Percentiles rank a stretch among this genome's conserved stretches.
Evolutionary conservation across 2,113 vertebrate genomes (phyloP).

Genomic region (Lophochroa leadbeateri): DNA sequence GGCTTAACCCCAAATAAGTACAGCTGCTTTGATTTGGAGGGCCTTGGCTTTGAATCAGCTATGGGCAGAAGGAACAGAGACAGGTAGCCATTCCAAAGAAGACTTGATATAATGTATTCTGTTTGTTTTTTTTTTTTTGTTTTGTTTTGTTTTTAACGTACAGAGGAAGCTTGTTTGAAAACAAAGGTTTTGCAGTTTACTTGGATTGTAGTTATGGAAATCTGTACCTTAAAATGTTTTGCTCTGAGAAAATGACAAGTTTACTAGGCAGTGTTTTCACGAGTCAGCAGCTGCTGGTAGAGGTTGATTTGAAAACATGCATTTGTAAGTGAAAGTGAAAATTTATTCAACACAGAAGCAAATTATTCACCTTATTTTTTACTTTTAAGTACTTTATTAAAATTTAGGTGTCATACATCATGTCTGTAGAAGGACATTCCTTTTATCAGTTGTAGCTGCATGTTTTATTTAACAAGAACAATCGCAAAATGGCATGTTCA

Average conservation of each 20-base stretch:
- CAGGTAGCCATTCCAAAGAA: neutral
- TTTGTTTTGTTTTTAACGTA: neutral
- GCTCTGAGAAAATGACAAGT: neutral
- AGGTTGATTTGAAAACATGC: neutral
- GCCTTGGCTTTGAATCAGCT: neutral
- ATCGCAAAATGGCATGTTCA: slow-evolving; percentile 5
- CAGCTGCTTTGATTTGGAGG: neutral
- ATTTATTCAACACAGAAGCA: neutral
- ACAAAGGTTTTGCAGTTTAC: neutral
- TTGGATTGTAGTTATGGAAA: neutral
- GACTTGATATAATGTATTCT: neutral
- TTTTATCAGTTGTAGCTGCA: neutral
- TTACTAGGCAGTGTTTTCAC: neutral
- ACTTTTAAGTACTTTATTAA: neutral
- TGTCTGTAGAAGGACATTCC: neutral
- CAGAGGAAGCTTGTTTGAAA: neutral
- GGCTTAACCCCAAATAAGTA: neutral
- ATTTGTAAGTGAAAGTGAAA: neutral
- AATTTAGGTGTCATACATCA: neutral
- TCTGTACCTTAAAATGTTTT: neutral
- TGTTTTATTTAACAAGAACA: neutral
- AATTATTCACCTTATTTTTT: neutral
- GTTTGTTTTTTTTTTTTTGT: neutral
- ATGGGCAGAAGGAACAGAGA: neutral
- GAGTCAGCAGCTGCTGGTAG: neutral